These are phyloP conservation scores for Druceiella hillmani DNA, from an alignment of 2,888 invertebrate species.

Conservation along the genomic window DNA sequence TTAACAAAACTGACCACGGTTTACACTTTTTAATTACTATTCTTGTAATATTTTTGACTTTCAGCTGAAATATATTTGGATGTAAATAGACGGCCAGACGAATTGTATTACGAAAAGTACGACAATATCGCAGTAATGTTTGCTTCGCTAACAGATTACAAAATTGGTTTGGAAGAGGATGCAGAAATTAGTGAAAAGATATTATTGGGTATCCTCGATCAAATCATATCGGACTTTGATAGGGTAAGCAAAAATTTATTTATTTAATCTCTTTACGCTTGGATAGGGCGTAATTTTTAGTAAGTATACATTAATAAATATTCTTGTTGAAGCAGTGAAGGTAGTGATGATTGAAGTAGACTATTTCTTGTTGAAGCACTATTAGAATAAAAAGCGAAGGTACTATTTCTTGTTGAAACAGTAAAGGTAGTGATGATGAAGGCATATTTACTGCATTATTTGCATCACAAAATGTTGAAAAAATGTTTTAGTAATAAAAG, in stretches of 20 bases:
- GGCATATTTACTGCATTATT: too few relatives aligned
- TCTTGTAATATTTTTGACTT: too few relatives aligned
- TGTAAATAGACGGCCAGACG: slow-evolving; percentile 61
- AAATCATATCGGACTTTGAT: slow-evolving; percentile 91
- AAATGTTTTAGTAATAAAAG: too few relatives aligned
- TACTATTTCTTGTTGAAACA: too few relatives aligned
- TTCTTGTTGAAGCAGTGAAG: too few relatives aligned
- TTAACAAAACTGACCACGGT: too few relatives aligned
- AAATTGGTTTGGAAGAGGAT: slow-evolving; percentile 58
- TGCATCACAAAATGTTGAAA: too few relatives aligned
- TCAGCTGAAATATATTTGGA: slow-evolving; percentile 75
- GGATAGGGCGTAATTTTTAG: slow-evolving; percentile 6
- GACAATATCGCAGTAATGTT: slow-evolving; percentile 93
- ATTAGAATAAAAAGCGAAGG: too few relatives aligned
- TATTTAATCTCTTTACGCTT: slow-evolving; percentile 5
- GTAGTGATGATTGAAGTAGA: too few relatives aligned
- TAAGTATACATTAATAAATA: slow-evolving; percentile 8
- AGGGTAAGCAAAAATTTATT: slow-evolving; percentile 51
- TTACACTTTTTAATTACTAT: too few relatives aligned
- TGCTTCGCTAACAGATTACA: slow-evolving; percentile 84
- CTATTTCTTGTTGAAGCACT: too few relatives aligned
- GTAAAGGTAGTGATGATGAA: too few relatives aligned
- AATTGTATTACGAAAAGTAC: slow-evolving; percentile 85
- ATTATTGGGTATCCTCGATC: slow-evolving; percentile 72
- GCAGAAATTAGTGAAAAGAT: slow-evolving; percentile 61